Base-by-base conservation (phyloP, 2,888 invertebrate species). In the Watsonalla binaria region DNA sequence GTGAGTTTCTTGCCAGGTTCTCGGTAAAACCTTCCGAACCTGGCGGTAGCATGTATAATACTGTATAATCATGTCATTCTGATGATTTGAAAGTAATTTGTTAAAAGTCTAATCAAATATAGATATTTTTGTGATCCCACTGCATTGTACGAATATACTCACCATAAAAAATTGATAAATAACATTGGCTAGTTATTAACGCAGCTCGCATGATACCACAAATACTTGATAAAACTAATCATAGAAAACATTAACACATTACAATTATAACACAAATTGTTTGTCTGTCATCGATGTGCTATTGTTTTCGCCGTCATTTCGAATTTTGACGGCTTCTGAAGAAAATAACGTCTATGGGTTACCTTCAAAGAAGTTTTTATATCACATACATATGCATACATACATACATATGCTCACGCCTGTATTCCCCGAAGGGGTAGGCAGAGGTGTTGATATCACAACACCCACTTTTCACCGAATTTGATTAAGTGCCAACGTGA, bases 161-260 rank as follows among this genome's bases (percentile, higher is more conserved):
- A 86, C 86, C 86, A 83, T 86, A 86, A 55, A 81, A 86, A 83
- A 83, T 80, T 81, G 76, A 76, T 65, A 75, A 84, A 84, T 84
- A 86, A 84, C 86, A 87, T 87, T 84, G 80, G 84, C 75, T 80
- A 77, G 71, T 67, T 72, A 67, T 74, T 76, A 73, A 55, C 54
- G 53, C 66, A 68, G 56, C 65, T 65, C 60, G 75, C 80, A 80
- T 80, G 70, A 80, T 80, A 80, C 74, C 75, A 79, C 61, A 65
- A 64, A 70, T 62, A 75, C 57, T 71, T 69, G 58, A 71, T 71
- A 65, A 73, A 42, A 73, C 64, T 68, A 74, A 73, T 70, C 60
- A 65, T 72, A 78, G 68, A 65, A 77, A 74, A 69, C 54, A 53
- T 51, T 57, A 49, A 65, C 65, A 65, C 62, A 70, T 68, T 57